Conservation (phyloP, 2,797 vertebrate species). For the Varecia variegata region DNA sequence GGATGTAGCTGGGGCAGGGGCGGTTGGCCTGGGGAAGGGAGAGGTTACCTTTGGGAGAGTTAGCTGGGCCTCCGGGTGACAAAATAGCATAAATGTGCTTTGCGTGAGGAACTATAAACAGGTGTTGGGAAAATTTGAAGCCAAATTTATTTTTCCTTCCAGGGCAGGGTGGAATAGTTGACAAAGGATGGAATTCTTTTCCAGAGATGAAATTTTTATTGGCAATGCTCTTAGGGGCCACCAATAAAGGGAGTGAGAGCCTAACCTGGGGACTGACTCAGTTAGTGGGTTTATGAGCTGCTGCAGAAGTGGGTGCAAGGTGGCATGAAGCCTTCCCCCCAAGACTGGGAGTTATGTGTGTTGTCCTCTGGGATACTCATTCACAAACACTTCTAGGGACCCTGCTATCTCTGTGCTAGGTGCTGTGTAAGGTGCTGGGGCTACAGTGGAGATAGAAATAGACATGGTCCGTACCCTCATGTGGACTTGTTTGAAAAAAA, state of each 20-base stretch:
- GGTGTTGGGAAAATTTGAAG: neutral
- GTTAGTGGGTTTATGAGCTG: neutral
- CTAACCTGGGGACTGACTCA: neutral
- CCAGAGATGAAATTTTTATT: neutral
- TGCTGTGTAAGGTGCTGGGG: no score
- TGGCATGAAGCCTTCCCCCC: no score
- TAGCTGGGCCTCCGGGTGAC: neutral
- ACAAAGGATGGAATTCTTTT: neutral
- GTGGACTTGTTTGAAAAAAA: neutral
- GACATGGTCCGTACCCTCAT: neutral
- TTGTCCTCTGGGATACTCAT: neutral
- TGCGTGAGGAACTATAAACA: neutral
- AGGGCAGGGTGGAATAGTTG: neutral
- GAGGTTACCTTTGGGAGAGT: neutral
- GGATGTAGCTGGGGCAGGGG: no score
- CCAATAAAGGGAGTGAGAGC: neutral
- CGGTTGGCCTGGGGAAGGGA: neutral
- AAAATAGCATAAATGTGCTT: neutral
- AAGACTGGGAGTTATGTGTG: neutral
- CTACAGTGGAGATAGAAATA: neutral
- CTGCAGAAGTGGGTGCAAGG: neutral
- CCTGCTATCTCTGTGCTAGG: neutral
- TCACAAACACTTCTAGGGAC: neutral
- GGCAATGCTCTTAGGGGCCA: neutral
- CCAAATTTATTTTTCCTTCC: conserved; percentile 14